A percentile compares a stretch with the other conserved stretches of the same genome.
phyloP scores from a whole-genome alignment of 2,797 vertebrate species.

The Neosilurus hyrtlii region DNA sequence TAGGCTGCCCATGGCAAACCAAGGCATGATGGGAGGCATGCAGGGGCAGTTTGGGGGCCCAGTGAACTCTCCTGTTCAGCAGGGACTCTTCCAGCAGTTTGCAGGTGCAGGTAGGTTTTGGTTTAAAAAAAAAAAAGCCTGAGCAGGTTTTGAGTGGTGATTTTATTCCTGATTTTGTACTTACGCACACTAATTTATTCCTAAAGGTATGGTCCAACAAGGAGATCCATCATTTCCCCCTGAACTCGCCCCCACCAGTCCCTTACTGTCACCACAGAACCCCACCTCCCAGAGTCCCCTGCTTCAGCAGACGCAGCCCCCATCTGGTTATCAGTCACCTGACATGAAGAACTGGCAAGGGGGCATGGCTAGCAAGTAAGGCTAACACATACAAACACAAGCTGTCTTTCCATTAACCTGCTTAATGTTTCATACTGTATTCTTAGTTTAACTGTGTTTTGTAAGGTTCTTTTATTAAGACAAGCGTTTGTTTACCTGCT shows the following conservation, averaged over 20 bases:
- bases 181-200: not conserved
- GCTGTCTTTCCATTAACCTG: too few species aligned
- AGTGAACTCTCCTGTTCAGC: slow-evolving; percentile 81
- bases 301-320: slow-evolving; percentile 82
- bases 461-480: too few species aligned
- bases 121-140: not conserved
- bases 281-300: slow-evolving; percentile 85
- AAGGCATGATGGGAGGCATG: slow-evolving; percentile 78
- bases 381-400: not conserved
- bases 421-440: too few species aligned
- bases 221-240: slow-evolving; percentile 81
- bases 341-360: slow-evolving; percentile 92
- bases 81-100: slow-evolving; percentile 89
- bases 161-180: not conserved
- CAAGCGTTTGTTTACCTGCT: too few species aligned
- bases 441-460: too few species aligned
- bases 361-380: slow-evolving; percentile 70
- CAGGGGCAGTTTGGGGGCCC: slow-evolving; percentile 80
- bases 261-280: slow-evolving; percentile 87
- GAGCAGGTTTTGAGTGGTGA: not conserved
- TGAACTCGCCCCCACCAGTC: slow-evolving; percentile 86
- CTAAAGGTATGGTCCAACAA: slow-evolving; percentile 82
- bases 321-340: slow-evolving; percentile 87
- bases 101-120: slow-evolving; percentile 77
- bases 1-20: slow-evolving; percentile 76